phyloP scores from a whole-genome alignment of 2,113 vertebrate genomes.

The Eleginops maclovinus region DNA sequence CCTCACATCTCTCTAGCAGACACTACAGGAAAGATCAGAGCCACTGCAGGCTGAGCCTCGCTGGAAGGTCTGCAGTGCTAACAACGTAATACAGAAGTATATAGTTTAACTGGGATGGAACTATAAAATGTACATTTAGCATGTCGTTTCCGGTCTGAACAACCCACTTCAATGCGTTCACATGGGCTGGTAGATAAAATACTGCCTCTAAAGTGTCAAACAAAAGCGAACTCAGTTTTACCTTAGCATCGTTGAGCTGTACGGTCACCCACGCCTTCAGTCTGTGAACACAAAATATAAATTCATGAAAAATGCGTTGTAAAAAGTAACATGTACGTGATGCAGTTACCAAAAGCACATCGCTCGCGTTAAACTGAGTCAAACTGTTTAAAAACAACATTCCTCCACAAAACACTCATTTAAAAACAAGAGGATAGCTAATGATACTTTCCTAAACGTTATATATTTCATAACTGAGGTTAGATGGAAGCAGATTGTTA shows the following conservation, averaged over 20 bases:
- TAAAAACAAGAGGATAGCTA: too few relatives aligned
- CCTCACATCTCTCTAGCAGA: conserved; percentile 82
- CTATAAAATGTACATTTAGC: too few relatives aligned
- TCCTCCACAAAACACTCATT: too few relatives aligned
- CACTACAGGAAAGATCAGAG: conserved; percentile 77
- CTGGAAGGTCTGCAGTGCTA: conserved; percentile 64
- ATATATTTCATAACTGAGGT: too few relatives aligned
- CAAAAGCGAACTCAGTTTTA: not conserved
- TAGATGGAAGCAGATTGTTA: conserved; percentile 34
- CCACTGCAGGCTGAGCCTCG: conserved; percentile 73
- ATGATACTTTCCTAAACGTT: too few relatives aligned
- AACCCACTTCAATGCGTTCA: not conserved
- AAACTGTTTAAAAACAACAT: too few relatives aligned
- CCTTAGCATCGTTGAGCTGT: not conserved
- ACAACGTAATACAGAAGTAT: not conserved
- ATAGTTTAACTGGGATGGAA: too few relatives aligned
- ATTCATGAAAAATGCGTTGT: too few relatives aligned
- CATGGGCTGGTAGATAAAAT: not conserved
- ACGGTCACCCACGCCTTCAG: rapidly evolving
- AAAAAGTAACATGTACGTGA: too few relatives aligned
- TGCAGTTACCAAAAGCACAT: too few relatives aligned
- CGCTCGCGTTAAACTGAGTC: too few relatives aligned
- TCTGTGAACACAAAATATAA: not conserved
- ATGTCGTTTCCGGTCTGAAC: too few relatives aligned
- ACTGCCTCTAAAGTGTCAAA: not conserved